Percentiles rank a stretch among this genome's conserved stretches.
Evolutionary conservation across 2,888 invertebrate genomes (phyloP).

Genomic region (Xiphydria camelus): DNA sequence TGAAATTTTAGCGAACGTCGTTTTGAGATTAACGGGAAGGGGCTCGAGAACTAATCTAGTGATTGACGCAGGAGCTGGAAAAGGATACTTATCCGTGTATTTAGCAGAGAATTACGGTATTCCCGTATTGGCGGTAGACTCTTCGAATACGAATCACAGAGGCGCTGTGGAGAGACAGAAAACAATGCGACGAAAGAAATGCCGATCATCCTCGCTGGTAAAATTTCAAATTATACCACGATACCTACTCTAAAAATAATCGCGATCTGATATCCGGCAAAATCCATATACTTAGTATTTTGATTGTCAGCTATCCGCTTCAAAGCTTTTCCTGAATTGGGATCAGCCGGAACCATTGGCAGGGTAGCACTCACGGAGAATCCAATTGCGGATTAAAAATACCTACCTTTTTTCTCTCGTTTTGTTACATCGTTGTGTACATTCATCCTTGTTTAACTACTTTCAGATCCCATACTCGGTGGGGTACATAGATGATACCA

Average conservation of each 20-base stretch:
- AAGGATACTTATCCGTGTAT: conserved; percentile 76
- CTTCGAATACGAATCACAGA: conserved; percentile 67
- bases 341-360: too few species aligned
- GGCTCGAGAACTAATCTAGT: conserved; percentile 30
- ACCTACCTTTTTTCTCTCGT: conserved; percentile 4
- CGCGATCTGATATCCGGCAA: too few species aligned
- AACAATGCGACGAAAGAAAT: conserved; percentile 27
- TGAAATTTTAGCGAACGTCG: conserved; percentile 35
- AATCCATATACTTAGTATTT: too few species aligned
- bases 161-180: conserved; percentile 64
- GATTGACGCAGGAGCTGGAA: conserved; percentile 87
- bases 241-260: too few species aligned
- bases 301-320: too few species aligned
- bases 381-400: neutral
- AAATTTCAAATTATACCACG: too few species aligned
- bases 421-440: neutral
- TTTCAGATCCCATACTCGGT: conserved; percentile 44
- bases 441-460: conserved; percentile 45
- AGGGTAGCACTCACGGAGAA: too few species aligned
- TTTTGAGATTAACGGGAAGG: conserved; percentile 29
- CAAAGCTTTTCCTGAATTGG: too few species aligned
- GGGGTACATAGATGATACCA: conserved; percentile 41
- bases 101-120: conserved; percentile 71
- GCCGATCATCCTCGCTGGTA: too few species aligned
- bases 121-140: conserved; percentile 82